phyloP scores from a whole-genome alignment of 2,113 vertebrate genomes.

The Marmota monax region DNA sequence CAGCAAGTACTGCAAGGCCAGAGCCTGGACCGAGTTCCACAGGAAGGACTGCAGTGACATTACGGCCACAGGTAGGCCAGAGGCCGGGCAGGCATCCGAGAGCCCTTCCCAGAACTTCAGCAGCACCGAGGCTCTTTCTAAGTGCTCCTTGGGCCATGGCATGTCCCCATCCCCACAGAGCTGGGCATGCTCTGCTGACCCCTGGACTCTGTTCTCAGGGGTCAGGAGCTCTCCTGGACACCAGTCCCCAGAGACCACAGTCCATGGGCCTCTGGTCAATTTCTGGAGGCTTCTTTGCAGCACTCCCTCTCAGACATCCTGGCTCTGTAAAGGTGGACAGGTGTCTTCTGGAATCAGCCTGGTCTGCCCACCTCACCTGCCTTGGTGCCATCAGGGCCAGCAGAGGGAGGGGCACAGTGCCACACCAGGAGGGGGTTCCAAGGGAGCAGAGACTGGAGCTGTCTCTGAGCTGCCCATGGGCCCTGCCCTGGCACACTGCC shows the following conservation, averaged over 20 bases:
- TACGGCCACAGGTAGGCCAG: background rate
- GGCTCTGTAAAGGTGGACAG: background rate
- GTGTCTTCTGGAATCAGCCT: background rate
- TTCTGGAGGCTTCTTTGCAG: too few relatives aligned
- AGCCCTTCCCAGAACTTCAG: too few relatives aligned
- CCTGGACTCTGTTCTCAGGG: background rate
- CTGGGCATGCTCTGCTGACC: background rate
- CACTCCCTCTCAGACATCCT: background rate
- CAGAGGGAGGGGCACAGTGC: rapidly evolving
- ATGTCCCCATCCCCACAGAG: background rate
- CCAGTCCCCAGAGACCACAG: too few relatives aligned
- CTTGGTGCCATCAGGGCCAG: background rate
- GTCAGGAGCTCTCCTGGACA: background rate
- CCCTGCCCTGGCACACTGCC: background rate
- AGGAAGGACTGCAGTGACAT: slow-evolving; percentile 86
- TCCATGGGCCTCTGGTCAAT: background rate
- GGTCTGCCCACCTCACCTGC: rapidly evolving
- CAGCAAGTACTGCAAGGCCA: slow-evolving; percentile 89
- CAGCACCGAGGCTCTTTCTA: background rate
- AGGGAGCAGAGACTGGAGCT: too few relatives aligned
- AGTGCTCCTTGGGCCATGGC: background rate
- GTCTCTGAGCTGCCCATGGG: too few relatives aligned
- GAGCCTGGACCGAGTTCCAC: slow-evolving; percentile 88
- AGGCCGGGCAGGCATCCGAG: rapidly evolving
- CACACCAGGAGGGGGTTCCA: rapidly evolving